Evolutionary conservation across 2,113 vertebrate genomes (phyloP), one percentile per base, ranked within the genome.

Genomic region (Corydoras maculifer): DNA sequence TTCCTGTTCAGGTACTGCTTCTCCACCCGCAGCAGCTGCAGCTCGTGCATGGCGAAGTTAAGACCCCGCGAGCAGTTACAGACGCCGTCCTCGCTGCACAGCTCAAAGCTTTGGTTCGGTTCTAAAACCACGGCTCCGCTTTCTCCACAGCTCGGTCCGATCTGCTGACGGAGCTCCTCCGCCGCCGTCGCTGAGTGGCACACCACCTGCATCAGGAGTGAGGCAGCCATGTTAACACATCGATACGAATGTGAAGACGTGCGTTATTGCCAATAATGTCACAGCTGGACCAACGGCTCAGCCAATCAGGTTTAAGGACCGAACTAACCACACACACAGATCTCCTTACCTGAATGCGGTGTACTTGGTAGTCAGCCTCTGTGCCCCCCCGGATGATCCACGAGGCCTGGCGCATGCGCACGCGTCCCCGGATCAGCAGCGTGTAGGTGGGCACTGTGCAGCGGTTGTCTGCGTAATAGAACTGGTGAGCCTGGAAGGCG

Each of bases 371-470:
- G 80, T 98, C 94, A 0, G 94, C 94, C 77, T 98, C 95, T 0
- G 97, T 99, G 74, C 93, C 96, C 0, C 97, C 97, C 0, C 94
- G 92, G 71, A 96, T 93, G 87, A 98, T 96, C 96, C 96, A 98
- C 75, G 97, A 98, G 3, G 94, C 92, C 81, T 97, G 94, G 3
- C 92, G 94, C 2, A 95, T 85, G 1, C 93, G 93, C 32, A 96
- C 88, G 15, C 94, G 94, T 31, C 96, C 97, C 0, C 88, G 88
- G 55, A 93, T 84, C 15, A 95, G 84, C 14, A 94, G 85, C 0
- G 92, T 93, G 74, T 94, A 92, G 76, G 87, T 90, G 29, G 93
- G 93, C 43, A 80, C 84, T 0, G 90, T 92, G 82, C 92, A 94
- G 65, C 89, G 91, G 70, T 93, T 92, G 79, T 92, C 89, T 0